A percentile compares a stretch with the other conserved stretches of the same genome.
Conservation (phyloP, 2,888 invertebrate species). For the Cerastis rubricosa region DNA sequence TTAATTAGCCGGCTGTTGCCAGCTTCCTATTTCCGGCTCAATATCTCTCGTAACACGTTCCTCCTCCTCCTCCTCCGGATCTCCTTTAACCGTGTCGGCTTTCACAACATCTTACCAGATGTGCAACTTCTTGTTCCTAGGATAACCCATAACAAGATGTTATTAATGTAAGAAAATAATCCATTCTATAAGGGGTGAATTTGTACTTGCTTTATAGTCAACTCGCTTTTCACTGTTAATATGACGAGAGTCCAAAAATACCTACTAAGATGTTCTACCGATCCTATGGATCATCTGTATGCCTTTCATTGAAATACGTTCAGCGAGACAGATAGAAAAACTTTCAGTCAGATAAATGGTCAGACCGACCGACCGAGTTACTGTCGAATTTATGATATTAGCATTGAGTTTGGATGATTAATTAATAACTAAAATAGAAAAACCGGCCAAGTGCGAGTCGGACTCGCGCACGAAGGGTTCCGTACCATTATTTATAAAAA, state of each 20-base stretch:
- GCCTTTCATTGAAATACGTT: not conserved
- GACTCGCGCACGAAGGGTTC: too few relatives aligned
- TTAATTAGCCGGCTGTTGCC: constrained; percentile 36
- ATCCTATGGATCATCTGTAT: not conserved
- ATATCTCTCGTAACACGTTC: constrained; percentile 35
- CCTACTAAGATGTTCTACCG: not conserved
- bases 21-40: constrained; percentile 40
- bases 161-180: not conserved
- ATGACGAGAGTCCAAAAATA: not conserved
- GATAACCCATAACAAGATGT: not conserved
- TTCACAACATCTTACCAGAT: constrained; percentile 13
- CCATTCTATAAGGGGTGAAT: not conserved
- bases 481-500: too few relatives aligned
- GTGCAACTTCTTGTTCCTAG: constrained; percentile 11
- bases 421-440: not conserved
- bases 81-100: constrained; percentile 17
- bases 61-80: too few relatives aligned
- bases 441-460: too few relatives aligned
- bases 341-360: too few relatives aligned
- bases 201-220: not conserved
- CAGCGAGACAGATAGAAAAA: not conserved
- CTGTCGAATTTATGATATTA: not conserved
- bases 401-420: not conserved
- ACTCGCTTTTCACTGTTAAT: not conserved
- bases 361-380: not conserved